Conservation (phyloP, 2,113 vertebrate species). For the Oxygymnocypris stewartii region DNA sequence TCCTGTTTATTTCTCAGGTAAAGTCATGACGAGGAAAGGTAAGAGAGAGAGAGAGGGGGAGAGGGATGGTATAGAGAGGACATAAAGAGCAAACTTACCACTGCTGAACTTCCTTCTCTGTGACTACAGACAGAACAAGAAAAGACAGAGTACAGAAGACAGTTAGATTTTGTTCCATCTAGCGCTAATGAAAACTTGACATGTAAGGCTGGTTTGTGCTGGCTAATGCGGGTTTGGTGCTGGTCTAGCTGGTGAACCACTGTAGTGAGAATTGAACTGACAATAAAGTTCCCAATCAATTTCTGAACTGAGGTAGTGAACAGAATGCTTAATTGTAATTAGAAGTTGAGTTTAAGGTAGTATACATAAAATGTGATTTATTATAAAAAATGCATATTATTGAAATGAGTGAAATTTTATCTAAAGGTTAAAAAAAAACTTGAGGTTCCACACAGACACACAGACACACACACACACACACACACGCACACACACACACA, state of each 20-base stretch:
- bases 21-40: background rate
- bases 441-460: background rate
- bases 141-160: slow-evolving; percentile 21
- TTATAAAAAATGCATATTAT: background rate
- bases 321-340: background rate
- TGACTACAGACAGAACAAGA: slow-evolving; percentile 52
- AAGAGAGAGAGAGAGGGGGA: background rate
- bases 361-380: background rate
- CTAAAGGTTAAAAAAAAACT: background rate
- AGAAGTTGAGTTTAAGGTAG: background rate
- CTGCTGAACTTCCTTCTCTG: slow-evolving; percentile 62
- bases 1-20: background rate
- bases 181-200: background rate
- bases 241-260: background rate
- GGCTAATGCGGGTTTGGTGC: background rate
- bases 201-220: background rate
- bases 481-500: no score
- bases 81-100: slow-evolving; percentile 51
- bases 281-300: background rate
- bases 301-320: background rate
- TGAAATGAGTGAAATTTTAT: background rate
- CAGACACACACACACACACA: no score
- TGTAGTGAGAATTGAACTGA: background rate
- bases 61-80: background rate
- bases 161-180: slow-evolving; percentile 10